Evolutionary conservation across 1,140 invertebrate genomes (phyloP), one percentile per base, ranked within the genome.

Genomic region (Cataglyphis hispanica): DNA sequence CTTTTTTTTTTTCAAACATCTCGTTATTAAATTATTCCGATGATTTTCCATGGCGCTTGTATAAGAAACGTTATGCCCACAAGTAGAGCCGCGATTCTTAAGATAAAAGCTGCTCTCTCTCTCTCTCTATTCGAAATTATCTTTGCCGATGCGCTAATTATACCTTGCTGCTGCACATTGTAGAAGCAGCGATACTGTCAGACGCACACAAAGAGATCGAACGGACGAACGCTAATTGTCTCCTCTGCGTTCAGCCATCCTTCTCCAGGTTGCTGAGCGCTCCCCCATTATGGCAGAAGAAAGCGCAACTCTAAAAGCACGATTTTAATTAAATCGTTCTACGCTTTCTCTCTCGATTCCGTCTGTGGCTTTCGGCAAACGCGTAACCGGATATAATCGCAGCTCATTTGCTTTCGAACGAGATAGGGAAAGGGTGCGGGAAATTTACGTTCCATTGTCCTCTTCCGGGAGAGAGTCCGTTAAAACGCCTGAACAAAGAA

Each of bases 291-390:
- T 74, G 40, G 67, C 67, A 74, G 72, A 83, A 83, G 78, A 53
- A 83, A 83, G 67, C 67, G 27, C 78, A 37, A 46, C 34, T 83
- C 53, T 72, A 60, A 83, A 74, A 83, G 78, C 46, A 83, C 78
- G 40, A 61, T 83, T 83, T 83, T 83, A 83, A 83, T 83, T 83
- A 83, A 83, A 83, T 83, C 78, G 53, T 83, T 74, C 56, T 31
- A n/a, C 43, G 22, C 66, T 63, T 43, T 76, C 70, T 63, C 58
- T 50, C 58, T 46, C 69, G n/a, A 67, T 50, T 78, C 8, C 43
- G 53, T 67, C 27, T 78, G 50, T 43, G 78, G 50, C 78, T 72
- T 81, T 81, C 50, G 50, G 25, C 50, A 4, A 40, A 70, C 31
- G 77, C 46, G 64, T 70, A 56, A 81, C 34, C 66, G 27, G 25